Evolutionary conservation across 2,113 vertebrate species (phyloP), one percentile per base, ranked within the genome.

Genomic region (Vireo altiloquus): DNA sequence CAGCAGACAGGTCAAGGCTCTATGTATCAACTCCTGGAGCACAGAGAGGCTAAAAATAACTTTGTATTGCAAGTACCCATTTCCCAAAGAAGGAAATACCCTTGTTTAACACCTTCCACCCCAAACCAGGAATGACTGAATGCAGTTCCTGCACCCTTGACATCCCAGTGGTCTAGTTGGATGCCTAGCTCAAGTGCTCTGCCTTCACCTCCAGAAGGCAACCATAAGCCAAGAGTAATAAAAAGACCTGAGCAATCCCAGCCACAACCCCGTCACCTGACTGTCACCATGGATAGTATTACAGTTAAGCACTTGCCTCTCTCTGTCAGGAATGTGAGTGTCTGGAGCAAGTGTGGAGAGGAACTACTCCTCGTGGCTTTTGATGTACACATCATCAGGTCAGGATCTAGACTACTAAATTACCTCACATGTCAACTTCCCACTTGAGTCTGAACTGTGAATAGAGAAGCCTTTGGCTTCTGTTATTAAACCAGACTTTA

Each of bases 1-100:
- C 96, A 97, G 96, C 98, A 98, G 98, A 98, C 98, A 98, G 97
- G 97, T 96, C 92, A 97, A 90, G 92, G 88, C 95, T 95, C 88
- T 69, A 60, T 82, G 87, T 95, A 96, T 97, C 95, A 97, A 80
- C 74, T 90, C 80, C 56, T 86, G 87, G 69, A 92, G 84, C 78
- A 89, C 50, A 64, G 71, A 84, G 79, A 56, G 83, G 94, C 87
- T 84, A 95, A 97, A 97, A 98, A 97, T 97, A 97, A 96, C 94
- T 82, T 96, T 92, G 94, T 96, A 87, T 96, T 96, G 97, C 85
- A 97, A 98, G 98, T 96, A 96, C 92, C 96, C 79, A 60, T 95
- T 98, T 98, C 97, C 97, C 68, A n/a, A 88, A 96, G 91, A 93
- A 96, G 74, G 92, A 94, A 91, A 93, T 65, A 49, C 46, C 42